Conservation (phyloP, 2,797 vertebrate species). For the Myripristis jacobus region DNA sequence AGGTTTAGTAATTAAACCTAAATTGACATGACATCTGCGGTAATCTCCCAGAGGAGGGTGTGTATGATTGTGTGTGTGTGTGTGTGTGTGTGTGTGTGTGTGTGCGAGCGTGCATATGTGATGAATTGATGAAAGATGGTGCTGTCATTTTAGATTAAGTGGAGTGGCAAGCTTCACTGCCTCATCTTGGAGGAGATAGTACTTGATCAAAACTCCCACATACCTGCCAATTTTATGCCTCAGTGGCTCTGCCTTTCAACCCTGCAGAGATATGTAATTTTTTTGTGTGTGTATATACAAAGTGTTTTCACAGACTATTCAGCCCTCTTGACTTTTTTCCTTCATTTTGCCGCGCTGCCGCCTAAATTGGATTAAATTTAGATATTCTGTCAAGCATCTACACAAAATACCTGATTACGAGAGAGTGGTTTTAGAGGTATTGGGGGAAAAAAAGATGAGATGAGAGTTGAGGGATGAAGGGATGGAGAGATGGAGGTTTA, state of each 20-base stretch:
- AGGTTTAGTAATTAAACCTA: constrained; percentile 24
- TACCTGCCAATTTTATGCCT: constrained; percentile 52
- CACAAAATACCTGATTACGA: not conserved
- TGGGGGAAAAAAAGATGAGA: too few relatives aligned
- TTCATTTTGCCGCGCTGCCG: not conserved
- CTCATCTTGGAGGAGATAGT: constrained; percentile 58
- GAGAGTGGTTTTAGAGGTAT: not conserved
- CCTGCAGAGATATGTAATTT: constrained; percentile 6
- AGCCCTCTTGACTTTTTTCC: not conserved
- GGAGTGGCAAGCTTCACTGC: constrained; percentile 50
- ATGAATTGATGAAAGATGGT: constrained; percentile 47
- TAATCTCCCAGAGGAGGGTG: constrained; percentile 6
- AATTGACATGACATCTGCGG: constrained; percentile 24
- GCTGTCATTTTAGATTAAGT: constrained; percentile 69
- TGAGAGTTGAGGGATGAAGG: too few relatives aligned
- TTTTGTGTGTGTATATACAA: not conserved
- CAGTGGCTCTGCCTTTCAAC: constrained; percentile 32
- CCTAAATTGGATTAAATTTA: not conserved
- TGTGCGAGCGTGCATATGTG: constrained; percentile 31
- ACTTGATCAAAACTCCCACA: constrained; percentile 63
- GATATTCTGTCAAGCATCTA: not conserved
- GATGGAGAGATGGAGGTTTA: too few relatives aligned
- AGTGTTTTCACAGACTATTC: too few relatives aligned
- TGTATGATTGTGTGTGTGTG: constrained; percentile 10
- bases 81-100: not conserved